Evolutionary conservation across 2,888 invertebrate species (phyloP).

Genomic region (Vandiemenella viatica): DNA sequence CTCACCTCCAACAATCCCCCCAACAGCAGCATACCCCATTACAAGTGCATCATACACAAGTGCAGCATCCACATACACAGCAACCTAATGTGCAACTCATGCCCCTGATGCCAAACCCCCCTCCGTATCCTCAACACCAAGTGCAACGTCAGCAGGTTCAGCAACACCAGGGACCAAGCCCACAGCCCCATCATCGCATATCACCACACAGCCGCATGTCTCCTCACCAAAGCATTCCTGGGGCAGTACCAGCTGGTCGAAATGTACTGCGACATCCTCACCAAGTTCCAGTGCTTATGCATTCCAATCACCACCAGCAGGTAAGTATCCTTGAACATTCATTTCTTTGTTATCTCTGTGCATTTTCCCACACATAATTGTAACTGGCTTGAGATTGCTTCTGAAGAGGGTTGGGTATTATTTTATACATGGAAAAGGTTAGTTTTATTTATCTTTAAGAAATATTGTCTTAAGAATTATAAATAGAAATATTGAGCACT

Average conservation of each 20-base stretch:
- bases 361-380: too few species aligned
- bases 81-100: not conserved
- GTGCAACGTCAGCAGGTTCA: not conserved
- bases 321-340: too few species aligned
- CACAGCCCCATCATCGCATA: slow-evolving; percentile 1
- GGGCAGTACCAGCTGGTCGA: slow-evolving; percentile 22
- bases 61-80: not conserved
- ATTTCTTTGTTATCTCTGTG: too few species aligned
- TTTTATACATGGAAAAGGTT: too few species aligned
- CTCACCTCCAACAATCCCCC: slow-evolving; percentile 6
- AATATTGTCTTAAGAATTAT: too few species aligned
- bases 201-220: slow-evolving; percentile 2
- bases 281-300: not conserved
- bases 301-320: not conserved
- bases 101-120: not conserved
- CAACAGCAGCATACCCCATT: not conserved
- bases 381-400: too few species aligned
- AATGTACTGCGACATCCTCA: not conserved
- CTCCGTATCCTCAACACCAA: not conserved
- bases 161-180: not conserved
- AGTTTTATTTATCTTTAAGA: too few species aligned
- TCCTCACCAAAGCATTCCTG: slow-evolving; percentile 20
- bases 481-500: too few species aligned
- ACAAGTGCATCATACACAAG: slow-evolving; percentile 4
- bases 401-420: too few species aligned